phyloP scores from a whole-genome alignment of 2,888 invertebrate genomes.

The Polyommatus iphigenia region DNA sequence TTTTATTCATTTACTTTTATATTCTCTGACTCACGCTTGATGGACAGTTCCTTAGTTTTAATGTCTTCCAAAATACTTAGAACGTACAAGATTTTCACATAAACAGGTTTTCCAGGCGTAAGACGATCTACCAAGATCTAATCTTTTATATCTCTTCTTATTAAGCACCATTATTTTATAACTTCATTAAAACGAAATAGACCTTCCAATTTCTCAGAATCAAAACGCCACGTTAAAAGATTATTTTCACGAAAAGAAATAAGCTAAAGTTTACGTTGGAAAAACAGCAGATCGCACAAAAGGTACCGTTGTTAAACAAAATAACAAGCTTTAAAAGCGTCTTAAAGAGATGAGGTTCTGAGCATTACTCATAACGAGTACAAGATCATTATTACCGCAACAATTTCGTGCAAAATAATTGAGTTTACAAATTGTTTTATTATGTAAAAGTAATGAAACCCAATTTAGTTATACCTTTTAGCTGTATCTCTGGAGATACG shows the following conservation, averaged over 20 bases:
- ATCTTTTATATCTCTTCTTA: too few species aligned
- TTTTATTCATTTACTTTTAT: not conserved
- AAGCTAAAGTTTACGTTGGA: not conserved
- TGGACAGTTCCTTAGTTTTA: not conserved
- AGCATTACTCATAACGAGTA: slow-evolving; percentile 9
- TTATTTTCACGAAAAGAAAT: not conserved
- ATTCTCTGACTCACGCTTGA: not conserved
- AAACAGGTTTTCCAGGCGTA: not conserved
- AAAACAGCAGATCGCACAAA: not conserved
- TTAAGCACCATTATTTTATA: not conserved
- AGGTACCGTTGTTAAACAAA: not conserved
- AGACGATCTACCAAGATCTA: too few species aligned
- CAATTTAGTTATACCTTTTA: not conserved
- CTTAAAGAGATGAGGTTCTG: slow-evolving; percentile 19
- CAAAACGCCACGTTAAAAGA: not conserved
- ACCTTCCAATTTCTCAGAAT: not conserved
- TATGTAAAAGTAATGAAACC: slow-evolving; percentile 5
- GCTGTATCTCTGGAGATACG: not conserved
- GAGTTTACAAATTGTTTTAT: slow-evolving; percentile 6
- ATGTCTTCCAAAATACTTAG: not conserved
- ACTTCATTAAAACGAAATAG: not conserved
- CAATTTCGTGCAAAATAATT: not conserved
- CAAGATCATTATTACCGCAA: slow-evolving; percentile 12
- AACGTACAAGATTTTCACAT: not conserved
- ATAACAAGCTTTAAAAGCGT: slow-evolving; percentile 19